A percentile compares a stretch with the other conserved stretches of the same genome.
Evolutionary conservation across 2,888 invertebrate species (phyloP).

Genomic region (Erpobdella octoculata): DNA sequence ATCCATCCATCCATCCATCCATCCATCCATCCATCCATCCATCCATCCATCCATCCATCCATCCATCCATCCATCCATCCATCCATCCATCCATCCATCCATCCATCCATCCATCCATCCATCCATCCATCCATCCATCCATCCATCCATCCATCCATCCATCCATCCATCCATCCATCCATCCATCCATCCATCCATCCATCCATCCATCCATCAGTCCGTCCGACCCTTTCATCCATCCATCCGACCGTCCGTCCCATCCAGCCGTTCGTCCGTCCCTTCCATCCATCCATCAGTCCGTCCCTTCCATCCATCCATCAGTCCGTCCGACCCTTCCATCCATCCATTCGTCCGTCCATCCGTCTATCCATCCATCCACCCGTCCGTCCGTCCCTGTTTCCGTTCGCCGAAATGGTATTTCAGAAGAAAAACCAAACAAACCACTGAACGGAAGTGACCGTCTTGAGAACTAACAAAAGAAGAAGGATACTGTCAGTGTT

Average conservation of each 20-base stretch:
- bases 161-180: conserved; percentile 5
- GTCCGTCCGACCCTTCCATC: conserved; percentile 14
- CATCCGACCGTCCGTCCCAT: background rate
- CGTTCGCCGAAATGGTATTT: too few relatives aligned
- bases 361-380: too few relatives aligned
- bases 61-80: conserved; percentile 20
- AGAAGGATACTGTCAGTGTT: too few relatives aligned
- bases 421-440: too few relatives aligned
- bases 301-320: conserved; percentile 16
- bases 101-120: conserved; percentile 9
- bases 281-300: conserved; percentile 17
- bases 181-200: conserved; percentile 17
- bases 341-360: background rate
- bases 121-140: conserved; percentile 21
- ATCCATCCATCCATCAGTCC: conserved; percentile 14
- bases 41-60: conserved; percentile 15
- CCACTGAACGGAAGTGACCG: too few relatives aligned
- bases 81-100: conserved; percentile 18
- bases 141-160: conserved; percentile 20
- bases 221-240: background rate
- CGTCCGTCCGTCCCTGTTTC: too few relatives aligned
- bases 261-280: conserved; percentile 2
- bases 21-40: conserved; percentile 19
- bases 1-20: conserved; percentile 19
- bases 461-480: too few relatives aligned